Base-by-base conservation (phyloP, 2,888 invertebrate species). In the Netelia fuscicornis region DNA sequence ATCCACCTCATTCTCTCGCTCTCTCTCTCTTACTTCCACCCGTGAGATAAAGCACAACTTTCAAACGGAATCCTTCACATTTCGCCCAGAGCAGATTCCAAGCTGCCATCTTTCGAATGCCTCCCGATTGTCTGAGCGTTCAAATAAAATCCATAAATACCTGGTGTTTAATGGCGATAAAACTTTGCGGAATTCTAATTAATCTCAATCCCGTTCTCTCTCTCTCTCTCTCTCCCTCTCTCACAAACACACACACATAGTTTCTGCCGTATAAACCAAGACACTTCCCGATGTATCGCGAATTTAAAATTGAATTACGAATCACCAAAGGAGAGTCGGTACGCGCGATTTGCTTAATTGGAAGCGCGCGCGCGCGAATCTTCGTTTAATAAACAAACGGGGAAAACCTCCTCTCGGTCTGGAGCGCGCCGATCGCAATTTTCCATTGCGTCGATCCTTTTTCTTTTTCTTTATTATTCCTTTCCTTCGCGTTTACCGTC, bases 61-160 rank as follows among this genome's bases (percentile, higher is more conserved):
- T 85, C 71, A 76, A 82, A 82, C 79, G 75, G 79, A 82, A 85
- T 85, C 85, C 76, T 82, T 80, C 85, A 85, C 80, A 85, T 82
- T 85, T 82, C 67, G 75, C 71, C 79, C 25, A 13, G 71, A 58
- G 58, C 37, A 79, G 60, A 67, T 82, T 82, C 65, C 44, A 37
- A 13, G 52, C 70, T 23, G 68, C 52, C 37, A 52, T 20, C 62
- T 71, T 62, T 70, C 23, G 17, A 70, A 70, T 71, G 62, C 78
- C 10, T 67, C 37, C 6, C 78, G 54, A 79, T 79, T 79, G 44
- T 48, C 30, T 70, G 52, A 68, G 48, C n/a, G 23, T n/a, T 52
- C 13, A 1, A 10, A 52, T 25, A 44, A 52, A 52, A 25, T 52
- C 48, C 48, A 25, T 17, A 25, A 70, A 52, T 70, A 25, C 30